A percentile compares a stretch with the other conserved stretches of the same genome.
phyloP scores from a whole-genome alignment of 2,113 vertebrate genomes.

The Ginglymostoma cirratum region DNA sequence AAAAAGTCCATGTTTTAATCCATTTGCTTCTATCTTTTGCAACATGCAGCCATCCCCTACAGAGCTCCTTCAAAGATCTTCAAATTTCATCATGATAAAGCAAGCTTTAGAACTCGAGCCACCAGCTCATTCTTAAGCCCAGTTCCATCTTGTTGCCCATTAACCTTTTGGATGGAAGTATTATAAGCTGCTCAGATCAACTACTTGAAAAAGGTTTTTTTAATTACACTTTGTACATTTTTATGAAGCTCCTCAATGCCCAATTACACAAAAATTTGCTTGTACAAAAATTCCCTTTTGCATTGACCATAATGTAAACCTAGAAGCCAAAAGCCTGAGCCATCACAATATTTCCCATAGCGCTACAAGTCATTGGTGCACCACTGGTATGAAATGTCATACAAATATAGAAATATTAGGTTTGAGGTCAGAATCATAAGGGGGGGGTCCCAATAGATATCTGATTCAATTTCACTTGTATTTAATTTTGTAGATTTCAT shows the following conservation, averaged over 20 bases:
- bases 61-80: neutral
- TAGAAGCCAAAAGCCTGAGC: neutral
- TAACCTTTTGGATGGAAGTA: neutral
- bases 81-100: neutral
- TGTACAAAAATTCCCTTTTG: neutral
- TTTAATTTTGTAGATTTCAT: constrained; percentile 21
- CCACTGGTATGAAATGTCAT: neutral
- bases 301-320: neutral
- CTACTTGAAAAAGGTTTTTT: neutral
- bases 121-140: neutral
- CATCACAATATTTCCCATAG: neutral
- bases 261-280: neutral
- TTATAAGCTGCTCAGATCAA: neutral
- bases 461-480: neutral
- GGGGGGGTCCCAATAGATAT: neutral
- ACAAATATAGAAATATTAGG: constrained; percentile 2
- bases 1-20: neutral
- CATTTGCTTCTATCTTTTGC: neutral
- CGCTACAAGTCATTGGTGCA: neutral
- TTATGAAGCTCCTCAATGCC: neutral
- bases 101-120: neutral
- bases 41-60: neutral
- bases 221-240: neutral
- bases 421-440: neutral
- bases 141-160: neutral